Evolutionary conservation across 2,888 invertebrate genomes (phyloP).

Genomic region (Coremacera marginata): DNA sequence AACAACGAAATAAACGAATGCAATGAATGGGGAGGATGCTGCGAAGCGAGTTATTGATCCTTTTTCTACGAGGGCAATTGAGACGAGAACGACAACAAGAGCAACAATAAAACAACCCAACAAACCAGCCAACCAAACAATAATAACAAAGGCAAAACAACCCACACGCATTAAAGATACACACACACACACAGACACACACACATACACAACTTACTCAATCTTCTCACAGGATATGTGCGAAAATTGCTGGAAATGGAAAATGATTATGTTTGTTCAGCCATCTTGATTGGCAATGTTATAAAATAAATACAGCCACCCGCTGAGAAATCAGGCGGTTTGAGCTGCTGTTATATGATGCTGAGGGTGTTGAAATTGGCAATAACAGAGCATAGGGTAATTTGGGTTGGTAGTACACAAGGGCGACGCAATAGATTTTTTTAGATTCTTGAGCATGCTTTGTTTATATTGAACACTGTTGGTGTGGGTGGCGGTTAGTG

Average conservation of each 20-base stretch:
- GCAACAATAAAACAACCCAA: neutral
- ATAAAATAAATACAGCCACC: conserved; percentile 67
- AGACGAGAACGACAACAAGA: neutral
- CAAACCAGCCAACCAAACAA: neutral
- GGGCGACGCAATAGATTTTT: neutral
- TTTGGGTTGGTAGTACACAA: neutral
- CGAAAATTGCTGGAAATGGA: conserved; percentile 32
- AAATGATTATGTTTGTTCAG: conserved; percentile 69
- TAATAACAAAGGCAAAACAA: neutral
- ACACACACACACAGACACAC: neutral
- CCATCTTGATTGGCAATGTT: conserved; percentile 70
- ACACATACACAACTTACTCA: neutral
- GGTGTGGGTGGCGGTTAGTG: neutral
- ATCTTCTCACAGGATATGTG: conserved; percentile 12
- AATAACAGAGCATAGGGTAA: neutral
- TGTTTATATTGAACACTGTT: neutral
- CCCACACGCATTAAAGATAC: conserved; percentile 32
- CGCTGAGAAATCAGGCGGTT: conserved; percentile 17
- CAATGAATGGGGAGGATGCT: neutral
- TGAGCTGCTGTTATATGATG: neutral
- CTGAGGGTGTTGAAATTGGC: neutral
- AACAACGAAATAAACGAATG: neutral
- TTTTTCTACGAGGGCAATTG: conserved; percentile 3
- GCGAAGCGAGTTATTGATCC: conserved; percentile 10
- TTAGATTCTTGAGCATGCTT: neutral